Conservation (phyloP, 2,888 invertebrate genomes). For the Acleris literana region DNA sequence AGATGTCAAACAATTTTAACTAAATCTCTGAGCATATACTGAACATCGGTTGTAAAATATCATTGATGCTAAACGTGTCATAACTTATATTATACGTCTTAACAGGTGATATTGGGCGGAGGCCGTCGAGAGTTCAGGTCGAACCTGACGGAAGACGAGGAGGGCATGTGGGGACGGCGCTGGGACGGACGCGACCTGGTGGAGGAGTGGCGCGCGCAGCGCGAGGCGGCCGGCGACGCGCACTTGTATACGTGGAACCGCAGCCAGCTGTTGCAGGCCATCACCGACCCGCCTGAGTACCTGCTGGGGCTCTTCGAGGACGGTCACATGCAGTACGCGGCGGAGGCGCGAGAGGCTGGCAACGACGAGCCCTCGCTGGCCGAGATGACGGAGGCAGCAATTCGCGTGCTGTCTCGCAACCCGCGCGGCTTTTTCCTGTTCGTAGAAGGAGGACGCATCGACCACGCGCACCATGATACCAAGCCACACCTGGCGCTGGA, state of each 20-base stretch:
- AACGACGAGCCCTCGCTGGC: constrained; percentile 80
- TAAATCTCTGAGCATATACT: too few relatives aligned
- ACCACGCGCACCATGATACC: constrained; percentile 83
- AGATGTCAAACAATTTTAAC: too few relatives aligned
- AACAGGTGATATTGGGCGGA: constrained; percentile 81
- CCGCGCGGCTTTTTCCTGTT: constrained; percentile 85
- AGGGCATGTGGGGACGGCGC: constrained; percentile 70
- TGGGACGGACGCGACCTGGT: constrained; percentile 84
- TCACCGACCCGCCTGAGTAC: constrained; percentile 68
- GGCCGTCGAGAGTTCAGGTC: constrained; percentile 81
- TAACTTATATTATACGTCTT: constrained; percentile 6
- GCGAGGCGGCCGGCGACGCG: constrained; percentile 45
- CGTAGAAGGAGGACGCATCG: constrained; percentile 83
- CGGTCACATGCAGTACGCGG: constrained; percentile 78
- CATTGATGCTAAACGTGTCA: neutral
- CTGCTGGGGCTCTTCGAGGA: constrained; percentile 73
- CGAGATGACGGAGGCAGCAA: constrained; percentile 86
- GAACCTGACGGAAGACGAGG: constrained; percentile 66
- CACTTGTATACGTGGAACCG: constrained; percentile 77
- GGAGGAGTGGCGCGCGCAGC: constrained; percentile 80
- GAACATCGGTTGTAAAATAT: neutral
- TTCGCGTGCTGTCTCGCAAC: constrained; percentile 80
- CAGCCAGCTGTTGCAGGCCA: constrained; percentile 66
- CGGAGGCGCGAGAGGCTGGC: constrained; percentile 48
- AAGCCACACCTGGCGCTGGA: constrained; percentile 80